phyloP scores from a whole-genome alignment of 2,797 vertebrate genomes.

The Eremophila alpestris region DNA sequence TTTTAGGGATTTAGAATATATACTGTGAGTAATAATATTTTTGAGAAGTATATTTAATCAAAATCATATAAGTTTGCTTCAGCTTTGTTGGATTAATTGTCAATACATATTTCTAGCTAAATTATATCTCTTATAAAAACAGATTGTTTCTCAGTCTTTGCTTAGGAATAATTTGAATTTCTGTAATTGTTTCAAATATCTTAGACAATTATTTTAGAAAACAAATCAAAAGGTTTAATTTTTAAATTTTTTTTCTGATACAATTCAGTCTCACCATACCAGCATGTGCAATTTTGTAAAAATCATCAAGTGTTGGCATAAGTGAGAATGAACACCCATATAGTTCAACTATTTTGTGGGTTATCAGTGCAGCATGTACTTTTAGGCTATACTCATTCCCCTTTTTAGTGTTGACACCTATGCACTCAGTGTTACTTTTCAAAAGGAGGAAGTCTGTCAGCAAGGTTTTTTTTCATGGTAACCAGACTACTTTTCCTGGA shows the following conservation, averaged over 20 bases:
- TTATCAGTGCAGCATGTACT: neutral
- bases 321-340: neutral
- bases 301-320: neutral
- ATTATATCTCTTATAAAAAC: neutral
- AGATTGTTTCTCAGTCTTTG: neutral
- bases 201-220: neutral
- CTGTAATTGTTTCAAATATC: neutral
- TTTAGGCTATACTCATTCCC: neutral
- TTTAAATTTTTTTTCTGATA: neutral
- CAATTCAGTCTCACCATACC: neutral
- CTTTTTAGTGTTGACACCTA: neutral
- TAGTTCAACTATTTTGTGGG: neutral
- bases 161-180: neutral
- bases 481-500: neutral
- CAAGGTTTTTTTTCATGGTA: neutral
- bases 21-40: neutral
- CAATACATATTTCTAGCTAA: neutral
- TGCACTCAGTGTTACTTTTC: neutral
- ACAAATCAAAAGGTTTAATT: neutral
- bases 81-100: neutral
- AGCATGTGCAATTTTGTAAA: neutral
- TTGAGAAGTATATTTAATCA: neutral
- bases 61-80: neutral
- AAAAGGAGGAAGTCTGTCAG: neutral
- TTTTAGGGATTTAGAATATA: neutral